Evolutionary conservation across 2,797 vertebrate genomes (phyloP).

Genomic region (Coendou prehensilis): DNA sequence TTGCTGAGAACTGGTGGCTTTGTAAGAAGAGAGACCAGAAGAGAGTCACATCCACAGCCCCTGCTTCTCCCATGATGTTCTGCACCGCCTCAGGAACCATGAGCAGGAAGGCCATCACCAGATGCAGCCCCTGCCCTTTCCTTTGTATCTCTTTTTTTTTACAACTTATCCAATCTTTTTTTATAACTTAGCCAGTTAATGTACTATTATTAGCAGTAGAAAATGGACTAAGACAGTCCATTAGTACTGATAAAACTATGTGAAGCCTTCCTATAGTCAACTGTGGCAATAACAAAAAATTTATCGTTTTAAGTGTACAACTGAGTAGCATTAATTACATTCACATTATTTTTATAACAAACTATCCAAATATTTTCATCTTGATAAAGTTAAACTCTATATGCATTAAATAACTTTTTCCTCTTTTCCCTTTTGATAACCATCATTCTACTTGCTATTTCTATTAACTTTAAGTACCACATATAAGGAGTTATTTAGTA

Average conservation of each 20-base stretch:
- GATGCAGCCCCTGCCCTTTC: background rate
- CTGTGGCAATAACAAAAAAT: background rate
- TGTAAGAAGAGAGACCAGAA: background rate
- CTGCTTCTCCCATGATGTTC: background rate
- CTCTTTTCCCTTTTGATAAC: background rate
- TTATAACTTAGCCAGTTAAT: background rate
- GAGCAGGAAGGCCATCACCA: background rate
- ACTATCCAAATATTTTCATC: background rate
- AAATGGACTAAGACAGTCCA: background rate
- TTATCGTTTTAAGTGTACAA: background rate
- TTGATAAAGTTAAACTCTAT: background rate
- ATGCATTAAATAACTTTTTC: background rate
- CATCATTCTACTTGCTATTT: background rate
- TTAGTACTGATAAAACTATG: background rate
- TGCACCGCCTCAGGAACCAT: background rate
- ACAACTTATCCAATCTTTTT: background rate
- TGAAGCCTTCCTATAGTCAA: background rate
- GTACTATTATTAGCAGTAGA: background rate
- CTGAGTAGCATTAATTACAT: background rate
- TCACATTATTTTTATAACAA: background rate
- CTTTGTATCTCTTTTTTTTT: background rate
- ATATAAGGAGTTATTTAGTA: background rate
- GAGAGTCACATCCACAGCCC: too few relatives aligned
- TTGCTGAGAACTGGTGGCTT: background rate
- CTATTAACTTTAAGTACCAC: background rate